Evolutionary conservation across 2,797 vertebrate species (phyloP).

Genomic region (Leptodactylus fallax): DNA sequence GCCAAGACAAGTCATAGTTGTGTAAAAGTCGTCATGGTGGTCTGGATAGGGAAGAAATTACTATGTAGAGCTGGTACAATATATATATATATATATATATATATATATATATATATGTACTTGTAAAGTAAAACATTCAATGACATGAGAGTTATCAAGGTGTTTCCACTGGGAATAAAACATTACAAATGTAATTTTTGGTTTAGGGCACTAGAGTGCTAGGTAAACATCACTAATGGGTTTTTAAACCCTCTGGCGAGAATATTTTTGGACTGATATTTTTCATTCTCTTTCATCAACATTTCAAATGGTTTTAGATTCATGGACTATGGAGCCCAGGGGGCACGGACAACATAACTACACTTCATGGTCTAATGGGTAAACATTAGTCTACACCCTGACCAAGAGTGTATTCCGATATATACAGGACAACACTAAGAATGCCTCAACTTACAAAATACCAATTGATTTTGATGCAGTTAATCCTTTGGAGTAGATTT

Average conservation of each 20-base stretch:
- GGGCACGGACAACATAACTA: slow-evolving; percentile 47
- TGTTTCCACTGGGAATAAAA: slow-evolving; percentile 14
- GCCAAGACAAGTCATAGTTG: too few relatives aligned
- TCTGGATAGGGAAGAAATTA: too few relatives aligned
- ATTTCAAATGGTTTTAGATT: slow-evolving; percentile 54
- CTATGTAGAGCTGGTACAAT: too few relatives aligned
- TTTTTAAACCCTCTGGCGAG: slow-evolving; percentile 30
- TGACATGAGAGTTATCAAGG: neutral
- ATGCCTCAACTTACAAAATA: neutral
- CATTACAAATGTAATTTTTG: slow-evolving; percentile 24
- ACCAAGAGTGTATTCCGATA: slow-evolving; percentile 6
- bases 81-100: too few relatives aligned
- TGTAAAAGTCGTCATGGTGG: too few relatives aligned
- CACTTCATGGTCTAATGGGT: slow-evolving; percentile 45
- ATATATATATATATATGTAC: neutral
- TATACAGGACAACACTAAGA: neutral
- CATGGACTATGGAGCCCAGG: slow-evolving; percentile 18
- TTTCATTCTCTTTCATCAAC: slow-evolving; percentile 47
- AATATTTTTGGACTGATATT: slow-evolving; percentile 50
- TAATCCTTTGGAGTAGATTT: neutral
- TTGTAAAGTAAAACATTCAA: neutral
- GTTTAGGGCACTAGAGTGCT: neutral
- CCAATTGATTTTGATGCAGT: neutral
- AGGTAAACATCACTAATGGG: slow-evolving; percentile 30
- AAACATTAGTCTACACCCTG: slow-evolving; percentile 22